phyloP scores from a whole-genome alignment of 2,113 vertebrate species.

The Urocynchramus pylzowi region DNA sequence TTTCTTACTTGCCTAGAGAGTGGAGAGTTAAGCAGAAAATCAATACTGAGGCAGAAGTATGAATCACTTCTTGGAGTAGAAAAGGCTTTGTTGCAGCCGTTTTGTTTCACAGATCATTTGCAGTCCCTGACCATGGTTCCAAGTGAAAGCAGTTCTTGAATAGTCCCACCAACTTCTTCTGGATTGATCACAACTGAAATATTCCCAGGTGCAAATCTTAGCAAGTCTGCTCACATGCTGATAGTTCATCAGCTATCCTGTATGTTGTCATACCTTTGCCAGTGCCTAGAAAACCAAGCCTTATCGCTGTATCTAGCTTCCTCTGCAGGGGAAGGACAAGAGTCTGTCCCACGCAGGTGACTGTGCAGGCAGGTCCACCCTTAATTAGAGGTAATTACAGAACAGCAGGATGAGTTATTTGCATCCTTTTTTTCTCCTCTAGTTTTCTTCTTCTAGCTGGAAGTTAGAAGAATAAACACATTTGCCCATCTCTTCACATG shows the following conservation, averaged over 20 bases:
- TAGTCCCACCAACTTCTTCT: not conserved
- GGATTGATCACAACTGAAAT: not conserved
- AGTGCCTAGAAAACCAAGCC: not conserved
- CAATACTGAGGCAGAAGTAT: not conserved
- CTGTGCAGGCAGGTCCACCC: not conserved
- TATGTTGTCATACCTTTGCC: not conserved
- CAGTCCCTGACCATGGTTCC: not conserved
- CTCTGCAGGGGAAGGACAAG: not conserved
- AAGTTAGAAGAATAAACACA: not conserved
- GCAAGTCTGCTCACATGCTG: accelerated
- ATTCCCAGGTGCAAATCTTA: not conserved
- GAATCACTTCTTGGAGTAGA: not conserved
- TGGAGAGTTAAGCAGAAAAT: not conserved
- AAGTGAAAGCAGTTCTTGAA: not conserved
- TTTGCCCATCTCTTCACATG: not conserved
- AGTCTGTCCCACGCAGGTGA: not conserved
- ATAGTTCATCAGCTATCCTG: not conserved
- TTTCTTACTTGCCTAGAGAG: not conserved
- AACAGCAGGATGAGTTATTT: not conserved
- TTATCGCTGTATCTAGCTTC: not conserved
- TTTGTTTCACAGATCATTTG: not conserved
- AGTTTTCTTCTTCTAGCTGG: not conserved
- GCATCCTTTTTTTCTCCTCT: not conserved
- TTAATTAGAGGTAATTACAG: not conserved
- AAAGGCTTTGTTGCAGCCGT: not conserved